These are phyloP conservation scores for Tricholaema leucomelas DNA, from an alignment of 2,113 vertebrate species.

Conservation along the genomic window DNA sequence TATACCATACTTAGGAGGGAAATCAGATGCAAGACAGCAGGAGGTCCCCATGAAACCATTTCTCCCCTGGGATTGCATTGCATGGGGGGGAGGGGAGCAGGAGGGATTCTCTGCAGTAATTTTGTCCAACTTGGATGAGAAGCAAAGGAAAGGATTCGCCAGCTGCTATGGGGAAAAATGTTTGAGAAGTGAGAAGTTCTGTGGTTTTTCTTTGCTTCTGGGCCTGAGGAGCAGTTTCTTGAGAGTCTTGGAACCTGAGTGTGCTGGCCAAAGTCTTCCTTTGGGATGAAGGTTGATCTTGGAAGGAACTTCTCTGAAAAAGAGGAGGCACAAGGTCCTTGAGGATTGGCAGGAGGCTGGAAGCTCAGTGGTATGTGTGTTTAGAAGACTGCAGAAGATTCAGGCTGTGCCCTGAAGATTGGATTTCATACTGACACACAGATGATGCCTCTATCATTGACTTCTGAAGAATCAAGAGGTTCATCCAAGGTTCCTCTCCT, in stretches of 20 bases:
- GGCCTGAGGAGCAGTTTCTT: background rate
- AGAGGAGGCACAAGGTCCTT: background rate
- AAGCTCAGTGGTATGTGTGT: background rate
- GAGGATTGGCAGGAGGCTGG: background rate
- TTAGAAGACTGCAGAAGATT: background rate
- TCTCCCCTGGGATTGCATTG: constrained; percentile 53
- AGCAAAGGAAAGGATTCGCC: constrained; percentile 45
- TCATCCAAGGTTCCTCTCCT: background rate
- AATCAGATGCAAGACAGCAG: constrained; percentile 66
- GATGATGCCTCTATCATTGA: accelerated
- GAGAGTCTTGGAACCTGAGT: background rate
- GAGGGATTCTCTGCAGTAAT: constrained; percentile 63
- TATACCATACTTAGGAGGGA: constrained; percentile 42
- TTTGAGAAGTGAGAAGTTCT: constrained; percentile 47
- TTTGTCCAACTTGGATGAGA: constrained; percentile 65
- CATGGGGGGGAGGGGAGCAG: constrained; percentile 1
- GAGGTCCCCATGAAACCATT: constrained; percentile 63
- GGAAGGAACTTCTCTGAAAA: background rate
- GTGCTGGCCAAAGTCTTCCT: background rate
- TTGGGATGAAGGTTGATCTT: background rate
- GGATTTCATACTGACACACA: background rate
- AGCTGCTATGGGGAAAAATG: constrained; percentile 53
- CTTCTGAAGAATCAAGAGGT: background rate
- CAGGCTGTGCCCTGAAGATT: background rate
- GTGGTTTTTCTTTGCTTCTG: constrained; percentile 26